Evolutionary conservation across 2,888 invertebrate genomes (phyloP).

Genomic region (Lomographa bimaculata): DNA sequence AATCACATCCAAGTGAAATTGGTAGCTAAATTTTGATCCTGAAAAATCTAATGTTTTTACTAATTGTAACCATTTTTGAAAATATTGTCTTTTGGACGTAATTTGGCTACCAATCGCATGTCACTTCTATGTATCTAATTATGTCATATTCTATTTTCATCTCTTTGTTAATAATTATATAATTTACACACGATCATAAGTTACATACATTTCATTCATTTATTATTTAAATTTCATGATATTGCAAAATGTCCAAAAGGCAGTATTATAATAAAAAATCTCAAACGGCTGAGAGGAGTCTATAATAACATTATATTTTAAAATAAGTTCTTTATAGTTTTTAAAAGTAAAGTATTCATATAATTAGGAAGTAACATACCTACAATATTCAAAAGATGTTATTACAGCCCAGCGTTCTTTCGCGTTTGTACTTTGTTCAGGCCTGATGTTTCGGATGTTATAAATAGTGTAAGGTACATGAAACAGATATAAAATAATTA

Average conservation of each 20-base stretch:
- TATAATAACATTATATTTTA: too few species aligned
- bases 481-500: too few species aligned
- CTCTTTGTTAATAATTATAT: slow-evolving; percentile 17
- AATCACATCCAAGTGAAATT: slow-evolving; percentile 47
- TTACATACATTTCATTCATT: slow-evolving; percentile 23
- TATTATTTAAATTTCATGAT: slow-evolving; percentile 23
- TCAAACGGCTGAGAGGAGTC: slow-evolving; percentile 15
- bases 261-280: slow-evolving; percentile 56
- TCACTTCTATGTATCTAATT: slow-evolving; percentile 11
- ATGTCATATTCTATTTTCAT: slow-evolving; percentile 2
- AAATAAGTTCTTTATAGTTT: too few species aligned
- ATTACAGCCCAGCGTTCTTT: too few species aligned
- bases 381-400: too few species aligned
- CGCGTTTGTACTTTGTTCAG: too few species aligned
- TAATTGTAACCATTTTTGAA: slow-evolving; percentile 32
- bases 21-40: slow-evolving; percentile 71
- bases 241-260: slow-evolving; percentile 60
- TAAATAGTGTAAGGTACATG: too few species aligned
- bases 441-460: too few species aligned
- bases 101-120: slow-evolving; percentile 76
- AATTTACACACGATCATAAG: slow-evolving; percentile 27
- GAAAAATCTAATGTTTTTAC: slow-evolving; percentile 27
- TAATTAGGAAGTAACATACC: too few species aligned
- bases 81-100: slow-evolving; percentile 77
- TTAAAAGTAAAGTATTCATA: too few species aligned